Evolutionary conservation across 2,113 vertebrate genomes (phyloP).

Genomic region (Mormoops blainvillei): DNA sequence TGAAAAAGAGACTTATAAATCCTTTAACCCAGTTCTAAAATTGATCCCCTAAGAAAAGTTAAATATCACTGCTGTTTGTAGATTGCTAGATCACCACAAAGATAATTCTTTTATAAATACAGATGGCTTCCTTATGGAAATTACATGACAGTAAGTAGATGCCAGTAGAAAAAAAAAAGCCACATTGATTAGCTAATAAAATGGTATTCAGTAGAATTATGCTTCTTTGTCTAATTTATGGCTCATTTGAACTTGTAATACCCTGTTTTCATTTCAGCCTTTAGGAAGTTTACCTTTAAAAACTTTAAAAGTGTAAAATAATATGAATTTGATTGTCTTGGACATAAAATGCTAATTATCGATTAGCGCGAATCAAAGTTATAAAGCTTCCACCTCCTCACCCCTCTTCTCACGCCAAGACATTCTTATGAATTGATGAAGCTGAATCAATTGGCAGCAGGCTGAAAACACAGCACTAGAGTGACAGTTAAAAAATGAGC

Average conservation of each 20-base stretch:
- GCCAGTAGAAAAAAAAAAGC: slow-evolving; percentile 80
- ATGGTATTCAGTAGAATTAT: slow-evolving; percentile 74
- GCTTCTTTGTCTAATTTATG: slow-evolving; percentile 78
- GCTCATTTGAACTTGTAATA: slow-evolving; percentile 75
- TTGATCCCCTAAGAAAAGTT: slow-evolving; percentile 85
- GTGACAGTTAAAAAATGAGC: neutral
- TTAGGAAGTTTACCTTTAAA: slow-evolving; percentile 68
- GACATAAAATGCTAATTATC: slow-evolving; percentile 66
- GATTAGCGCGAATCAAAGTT: slow-evolving; percentile 65
- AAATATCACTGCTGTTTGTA: slow-evolving; percentile 86
- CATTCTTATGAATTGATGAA: slow-evolving; percentile 48
- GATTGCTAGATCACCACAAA: slow-evolving; percentile 83
- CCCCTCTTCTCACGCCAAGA: slow-evolving; percentile 28
- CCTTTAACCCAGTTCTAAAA: slow-evolving; percentile 80
- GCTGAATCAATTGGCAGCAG: slow-evolving; percentile 33
- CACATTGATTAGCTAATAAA: slow-evolving; percentile 82
- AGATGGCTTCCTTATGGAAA: slow-evolving; percentile 87
- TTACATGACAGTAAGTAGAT: slow-evolving; percentile 83
- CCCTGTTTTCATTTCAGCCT: slow-evolving; percentile 70
- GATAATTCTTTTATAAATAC: slow-evolving; percentile 88
- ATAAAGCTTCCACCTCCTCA: slow-evolving; percentile 40
- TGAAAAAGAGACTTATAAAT: slow-evolving; percentile 77
- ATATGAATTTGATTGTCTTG: slow-evolving; percentile 73
- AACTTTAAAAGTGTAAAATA: slow-evolving; percentile 76
- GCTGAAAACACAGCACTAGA: neutral